These are phyloP conservation scores for Staurois parvus DNA, from an alignment of 2,797 vertebrate species.

Conservation along the genomic window DNA sequence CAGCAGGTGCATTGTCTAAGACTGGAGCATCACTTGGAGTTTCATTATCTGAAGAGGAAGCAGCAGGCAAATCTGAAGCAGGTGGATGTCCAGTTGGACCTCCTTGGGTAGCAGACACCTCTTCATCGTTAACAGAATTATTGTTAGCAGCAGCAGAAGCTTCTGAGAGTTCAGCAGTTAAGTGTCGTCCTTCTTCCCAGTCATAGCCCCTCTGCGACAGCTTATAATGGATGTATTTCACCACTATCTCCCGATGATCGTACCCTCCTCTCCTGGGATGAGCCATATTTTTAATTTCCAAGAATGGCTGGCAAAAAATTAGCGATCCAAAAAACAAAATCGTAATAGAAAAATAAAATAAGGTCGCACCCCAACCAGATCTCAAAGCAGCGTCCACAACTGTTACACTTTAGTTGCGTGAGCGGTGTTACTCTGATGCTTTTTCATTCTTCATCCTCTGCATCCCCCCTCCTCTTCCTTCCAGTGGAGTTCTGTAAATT, in stretches of 20 bases:
- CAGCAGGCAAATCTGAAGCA: conserved; percentile 67
- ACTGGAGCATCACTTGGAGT: conserved; percentile 37
- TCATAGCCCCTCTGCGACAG: conserved; percentile 90
- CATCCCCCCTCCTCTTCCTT: conserved; percentile 68
- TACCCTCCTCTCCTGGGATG: conserved; percentile 80
- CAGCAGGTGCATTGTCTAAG: conserved; percentile 52
- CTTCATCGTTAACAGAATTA: conserved; percentile 50
- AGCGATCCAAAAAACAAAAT: conserved; percentile 4
- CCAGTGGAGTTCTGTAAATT: conserved; percentile 47
- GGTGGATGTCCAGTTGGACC: conserved; percentile 60
- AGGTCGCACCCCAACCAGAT: conserved; percentile 58
- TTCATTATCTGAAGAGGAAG: conserved; percentile 63
- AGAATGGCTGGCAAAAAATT: conserved; percentile 59
- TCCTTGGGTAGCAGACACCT: conserved; percentile 34
- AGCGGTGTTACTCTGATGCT: conserved; percentile 63
- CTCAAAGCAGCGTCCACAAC: conserved; percentile 67
- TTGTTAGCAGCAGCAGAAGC: conserved; percentile 63
- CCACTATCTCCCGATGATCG: conserved; percentile 89
- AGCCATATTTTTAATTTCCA: conserved; percentile 75
- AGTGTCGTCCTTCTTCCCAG: conserved; percentile 79
- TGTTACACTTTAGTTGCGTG: conserved; percentile 77
- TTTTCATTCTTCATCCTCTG: conserved; percentile 77
- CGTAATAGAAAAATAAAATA: conserved; percentile 17
- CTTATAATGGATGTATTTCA: conserved; percentile 95
- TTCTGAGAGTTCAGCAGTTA: conserved; percentile 63